A percentile compares a stretch with the other conserved stretches of the same genome.
phyloP scores from a whole-genome alignment of 2,797 vertebrate species.

The Brachymystax lenok region DNA sequence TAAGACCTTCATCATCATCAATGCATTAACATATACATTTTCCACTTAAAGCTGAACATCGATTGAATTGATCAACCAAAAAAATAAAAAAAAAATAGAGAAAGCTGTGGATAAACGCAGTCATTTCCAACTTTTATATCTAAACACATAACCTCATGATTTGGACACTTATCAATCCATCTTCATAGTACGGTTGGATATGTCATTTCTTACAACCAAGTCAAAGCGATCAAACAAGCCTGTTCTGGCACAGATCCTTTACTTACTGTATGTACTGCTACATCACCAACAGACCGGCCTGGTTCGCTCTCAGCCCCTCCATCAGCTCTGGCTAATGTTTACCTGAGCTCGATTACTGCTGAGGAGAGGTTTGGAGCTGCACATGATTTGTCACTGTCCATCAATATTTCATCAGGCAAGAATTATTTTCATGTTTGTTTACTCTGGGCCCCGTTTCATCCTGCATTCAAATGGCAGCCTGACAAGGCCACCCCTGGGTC shows the following conservation, averaged over 20 bases:
- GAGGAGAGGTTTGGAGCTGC: conserved; percentile 20
- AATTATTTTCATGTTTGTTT: conserved; percentile 41
- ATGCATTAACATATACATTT: background rate
- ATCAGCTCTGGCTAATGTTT: conserved; percentile 37
- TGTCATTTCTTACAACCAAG: background rate
- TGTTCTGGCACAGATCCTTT: conserved; percentile 31
- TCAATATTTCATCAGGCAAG: conserved; percentile 53
- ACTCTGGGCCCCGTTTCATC: conserved; percentile 19
- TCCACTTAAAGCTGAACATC: background rate
- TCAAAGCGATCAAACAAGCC: conserved; percentile 6
- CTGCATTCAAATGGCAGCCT: conserved; percentile 43
- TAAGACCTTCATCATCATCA: background rate
- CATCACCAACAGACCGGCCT: conserved; percentile 12
- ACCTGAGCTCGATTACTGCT: conserved; percentile 38
- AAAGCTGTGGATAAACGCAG: background rate
- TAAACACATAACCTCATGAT: background rate
- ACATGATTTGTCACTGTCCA: conserved; percentile 46
- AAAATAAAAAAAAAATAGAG: background rate
- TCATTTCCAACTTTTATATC: background rate
- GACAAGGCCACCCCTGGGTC: conserved; percentile 11
- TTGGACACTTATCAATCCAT: background rate
- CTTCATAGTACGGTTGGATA: background rate
- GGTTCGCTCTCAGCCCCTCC: conserved; percentile 29
- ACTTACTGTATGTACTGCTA: conserved; percentile 20
- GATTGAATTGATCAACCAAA: background rate